Evolutionary conservation across 2,797 vertebrate species (phyloP).

Genomic region (Notoglanidium macrostoma): DNA sequence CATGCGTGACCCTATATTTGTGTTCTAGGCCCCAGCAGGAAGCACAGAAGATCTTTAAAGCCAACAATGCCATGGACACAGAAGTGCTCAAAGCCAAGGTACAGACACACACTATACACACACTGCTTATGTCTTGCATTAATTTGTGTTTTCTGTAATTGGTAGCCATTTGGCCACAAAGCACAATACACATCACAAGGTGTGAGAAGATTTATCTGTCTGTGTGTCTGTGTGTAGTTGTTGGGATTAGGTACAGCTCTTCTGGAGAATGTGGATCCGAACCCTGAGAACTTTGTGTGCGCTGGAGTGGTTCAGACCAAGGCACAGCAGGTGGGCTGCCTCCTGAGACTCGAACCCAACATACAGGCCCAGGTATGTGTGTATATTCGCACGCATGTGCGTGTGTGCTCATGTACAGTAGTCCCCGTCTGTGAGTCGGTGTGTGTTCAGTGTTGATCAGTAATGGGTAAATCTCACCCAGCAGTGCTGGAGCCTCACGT

Average conservation of each 20-base stretch:
- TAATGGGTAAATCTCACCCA: neutral
- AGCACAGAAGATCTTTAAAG: constrained; percentile 93
- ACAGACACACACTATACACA: constrained; percentile 8
- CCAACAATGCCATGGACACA: constrained; percentile 87
- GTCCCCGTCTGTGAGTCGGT: constrained; percentile 21
- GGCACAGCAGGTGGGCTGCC: constrained; percentile 87
- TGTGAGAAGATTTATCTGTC: neutral
- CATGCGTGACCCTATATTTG: neutral
- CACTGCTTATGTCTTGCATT: neutral
- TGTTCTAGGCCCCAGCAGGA: constrained; percentile 85
- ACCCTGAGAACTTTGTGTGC: constrained; percentile 91
- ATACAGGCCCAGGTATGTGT: constrained; percentile 86
- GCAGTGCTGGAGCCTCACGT: neutral
- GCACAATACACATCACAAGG: neutral
- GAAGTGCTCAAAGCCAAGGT: constrained; percentile 94
- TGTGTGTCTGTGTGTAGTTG: constrained; percentile 68
- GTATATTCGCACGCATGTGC: neutral
- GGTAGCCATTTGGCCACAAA: neutral
- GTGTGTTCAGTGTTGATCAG: constrained; percentile 7
- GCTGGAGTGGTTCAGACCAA: constrained; percentile 93
- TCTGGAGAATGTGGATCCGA: constrained; percentile 90
- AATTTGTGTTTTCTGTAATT: neutral
- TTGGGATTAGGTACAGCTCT: constrained; percentile 87
- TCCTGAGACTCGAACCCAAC: constrained; percentile 90
- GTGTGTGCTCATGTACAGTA: constrained; percentile 23